phyloP scores from a whole-genome alignment of 2,797 vertebrate species.

The Pseudomugil gertrudae region DNA sequence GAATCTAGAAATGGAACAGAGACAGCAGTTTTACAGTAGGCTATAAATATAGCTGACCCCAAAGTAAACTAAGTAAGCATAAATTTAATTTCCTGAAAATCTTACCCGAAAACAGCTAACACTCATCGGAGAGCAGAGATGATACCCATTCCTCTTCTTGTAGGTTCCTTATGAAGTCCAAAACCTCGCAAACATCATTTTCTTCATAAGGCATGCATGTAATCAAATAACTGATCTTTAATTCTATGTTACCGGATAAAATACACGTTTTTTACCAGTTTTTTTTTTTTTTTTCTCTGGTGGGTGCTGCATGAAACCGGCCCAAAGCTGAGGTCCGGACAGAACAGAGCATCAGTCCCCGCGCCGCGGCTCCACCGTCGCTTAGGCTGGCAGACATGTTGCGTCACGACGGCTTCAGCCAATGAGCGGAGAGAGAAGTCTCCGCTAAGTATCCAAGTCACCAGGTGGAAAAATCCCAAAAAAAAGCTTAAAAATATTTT shows the following conservation, averaged over 20 bases:
- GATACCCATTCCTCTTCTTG: slow-evolving; percentile 26
- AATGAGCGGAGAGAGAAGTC: slow-evolving; percentile 49
- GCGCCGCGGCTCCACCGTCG: slow-evolving; percentile 36
- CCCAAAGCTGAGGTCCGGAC: slow-evolving; percentile 32
- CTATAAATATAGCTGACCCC: background rate
- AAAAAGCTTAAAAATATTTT: background rate
- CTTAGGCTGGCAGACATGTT: slow-evolving; percentile 3
- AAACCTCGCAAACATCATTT: slow-evolving; percentile 30
- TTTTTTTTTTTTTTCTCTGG: slow-evolving; percentile 1
- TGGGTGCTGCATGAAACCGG: slow-evolving; percentile 16
- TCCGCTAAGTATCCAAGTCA: slow-evolving; percentile 31
- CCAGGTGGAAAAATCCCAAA: slow-evolving; percentile 1
- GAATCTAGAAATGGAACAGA: background rate
- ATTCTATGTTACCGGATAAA: background rate
- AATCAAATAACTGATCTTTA: background rate
- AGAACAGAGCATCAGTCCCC: slow-evolving; percentile 12
- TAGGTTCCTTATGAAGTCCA: slow-evolving; percentile 10
- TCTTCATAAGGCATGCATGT: background rate
- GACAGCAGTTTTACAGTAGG: slow-evolving; percentile 3
- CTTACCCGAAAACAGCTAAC: slow-evolving; percentile 40
- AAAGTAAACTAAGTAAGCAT: background rate
- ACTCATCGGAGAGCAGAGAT: slow-evolving; percentile 4
- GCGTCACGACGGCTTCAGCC: slow-evolving; percentile 59
- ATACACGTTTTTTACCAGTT: background rate
- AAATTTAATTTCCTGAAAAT: slow-evolving; percentile 3